Evolutionary conservation across 2,113 vertebrate genomes (phyloP).

Genomic region (Oncorhynchus tshawytscha): DNA sequence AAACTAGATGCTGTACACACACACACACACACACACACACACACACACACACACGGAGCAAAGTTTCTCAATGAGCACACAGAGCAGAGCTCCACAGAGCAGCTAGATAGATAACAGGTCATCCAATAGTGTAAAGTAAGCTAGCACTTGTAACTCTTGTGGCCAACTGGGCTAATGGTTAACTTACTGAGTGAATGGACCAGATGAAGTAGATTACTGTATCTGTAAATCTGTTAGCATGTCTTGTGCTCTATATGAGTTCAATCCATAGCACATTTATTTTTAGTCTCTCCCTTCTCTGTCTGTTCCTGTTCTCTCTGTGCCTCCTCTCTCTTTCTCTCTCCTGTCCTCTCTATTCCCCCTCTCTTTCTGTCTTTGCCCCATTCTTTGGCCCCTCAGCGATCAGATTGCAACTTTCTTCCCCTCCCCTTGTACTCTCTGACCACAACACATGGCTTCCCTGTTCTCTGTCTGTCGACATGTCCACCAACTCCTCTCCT

Average conservation of each 20-base stretch:
- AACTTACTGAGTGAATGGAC: constrained; percentile 36
- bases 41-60: constrained; percentile 28
- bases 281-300: no score
- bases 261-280: no score
- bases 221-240: no score
- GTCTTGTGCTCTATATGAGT: no score
- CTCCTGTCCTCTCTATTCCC: constrained; percentile 37
- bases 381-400: constrained; percentile 62
- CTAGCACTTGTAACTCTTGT: constrained; percentile 23
- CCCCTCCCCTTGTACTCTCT: constrained; percentile 55
- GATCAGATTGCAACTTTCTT: constrained; percentile 64
- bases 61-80: constrained; percentile 56
- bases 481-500: neutral
- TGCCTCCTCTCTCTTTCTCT: neutral
- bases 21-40: constrained; percentile 7
- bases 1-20: neutral
- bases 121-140: constrained; percentile 31
- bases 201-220: neutral
- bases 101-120: constrained; percentile 26
- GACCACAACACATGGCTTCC: constrained; percentile 54
- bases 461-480: constrained; percentile 2
- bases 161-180: constrained; percentile 56
- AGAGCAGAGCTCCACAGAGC: neutral
- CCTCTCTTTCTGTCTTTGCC: constrained; percentile 43
- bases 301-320: neutral